Evolutionary conservation across 2,888 invertebrate genomes (phyloP), one percentile per base, ranked within the genome.

Genomic region (Cosmopolites sordidus): DNA sequence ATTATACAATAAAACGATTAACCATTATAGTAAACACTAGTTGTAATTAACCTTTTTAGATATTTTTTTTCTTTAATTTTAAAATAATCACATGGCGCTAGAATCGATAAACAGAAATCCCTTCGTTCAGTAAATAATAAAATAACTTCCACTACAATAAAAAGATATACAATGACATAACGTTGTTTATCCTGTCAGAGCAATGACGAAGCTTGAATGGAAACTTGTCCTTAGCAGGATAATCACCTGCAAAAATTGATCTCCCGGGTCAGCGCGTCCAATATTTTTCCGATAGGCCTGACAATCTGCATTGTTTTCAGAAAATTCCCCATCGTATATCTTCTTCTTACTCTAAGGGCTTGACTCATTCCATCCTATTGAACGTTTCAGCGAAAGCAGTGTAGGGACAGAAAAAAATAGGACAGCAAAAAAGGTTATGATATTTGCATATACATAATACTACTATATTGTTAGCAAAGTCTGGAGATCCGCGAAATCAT

Each of bases 181-280:
- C 3, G 33, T 33, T 33, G 33, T 33, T 33, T 33, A 33, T 33
- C 11, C 12, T 12, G 11, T 33, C n/a, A 33, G n/a, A 12, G n/a
- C 12, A 33, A 12, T 11, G 33, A 22, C 22, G 22, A 8, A 4
- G 33, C 33, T n/a, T 11, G 33, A 12, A 33, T 11, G 33, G 33
- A 22, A 8, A 3, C 12, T 33, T 33, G 33, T 33, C 33, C 33
- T 33, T 33, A 12, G n/a, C 33, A 12, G 33, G 11, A 33, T 33
- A 33, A 33, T 33, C 33, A 11, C 33, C 12, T 11, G 33, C 33
- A 33, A 33, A 33, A 33, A 33, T 33, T 33, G 33, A 12, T 33
- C 33, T 33, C 12, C 12, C 33, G 33, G 33, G 33, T 33, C 33
- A 33, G 33, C 33, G 33, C 33, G 33, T 33, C 33, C 33, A 33